Conservation (phyloP, 2,113 vertebrate genomes). For the Larimichthys polyactis region DNA sequence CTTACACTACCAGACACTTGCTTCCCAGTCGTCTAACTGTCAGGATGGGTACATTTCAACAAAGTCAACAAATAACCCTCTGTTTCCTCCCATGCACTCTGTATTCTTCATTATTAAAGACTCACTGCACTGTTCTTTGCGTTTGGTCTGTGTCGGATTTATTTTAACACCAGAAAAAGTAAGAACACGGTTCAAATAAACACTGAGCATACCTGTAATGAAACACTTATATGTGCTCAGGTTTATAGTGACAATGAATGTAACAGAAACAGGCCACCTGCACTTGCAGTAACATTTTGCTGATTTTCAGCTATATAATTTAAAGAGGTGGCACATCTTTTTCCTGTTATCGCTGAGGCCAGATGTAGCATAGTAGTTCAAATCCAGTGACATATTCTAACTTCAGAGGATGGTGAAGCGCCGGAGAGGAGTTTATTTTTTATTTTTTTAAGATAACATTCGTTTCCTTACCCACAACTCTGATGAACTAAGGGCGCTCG, state of each 20-base stretch:
- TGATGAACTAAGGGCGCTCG: conserved; percentile 38
- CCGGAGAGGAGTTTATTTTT: conserved; percentile 14
- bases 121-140: background rate
- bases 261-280: background rate
- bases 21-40: conserved; percentile 20
- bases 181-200: background rate
- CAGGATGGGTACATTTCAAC: conserved; percentile 10
- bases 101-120: conserved; percentile 21
- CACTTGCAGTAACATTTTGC: conserved; percentile 9
- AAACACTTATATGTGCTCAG: background rate
- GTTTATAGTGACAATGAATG: background rate
- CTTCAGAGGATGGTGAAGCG: conserved; percentile 32
- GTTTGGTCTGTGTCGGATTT: conserved; percentile 6
- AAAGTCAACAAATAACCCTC: conserved; percentile 17
- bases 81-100: background rate
- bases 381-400: conserved; percentile 39
- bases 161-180: background rate
- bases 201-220: background rate
- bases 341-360: conserved; percentile 60
- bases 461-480: conserved; percentile 28
- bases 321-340: conserved; percentile 11
- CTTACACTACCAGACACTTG: conserved; percentile 18
- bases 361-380: conserved; percentile 49
- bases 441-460: conserved; percentile 51
- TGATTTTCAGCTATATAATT: conserved; percentile 17